Percentiles rank a stretch among this genome's conserved stretches.
Evolutionary conservation across 2,888 invertebrate species (phyloP).

Genomic region (Pterostichus niger): DNA sequence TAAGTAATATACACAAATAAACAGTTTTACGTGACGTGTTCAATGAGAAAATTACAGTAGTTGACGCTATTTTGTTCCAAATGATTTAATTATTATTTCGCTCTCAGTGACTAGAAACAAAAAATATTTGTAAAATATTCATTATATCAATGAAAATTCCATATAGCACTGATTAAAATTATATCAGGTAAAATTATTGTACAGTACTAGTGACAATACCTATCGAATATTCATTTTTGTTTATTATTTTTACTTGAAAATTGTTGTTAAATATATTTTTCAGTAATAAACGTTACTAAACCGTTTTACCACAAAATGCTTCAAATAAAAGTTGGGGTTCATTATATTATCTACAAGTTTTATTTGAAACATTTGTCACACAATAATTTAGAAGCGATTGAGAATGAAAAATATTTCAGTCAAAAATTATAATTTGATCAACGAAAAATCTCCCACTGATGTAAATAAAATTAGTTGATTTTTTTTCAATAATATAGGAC

Average conservation of each 20-base stretch:
- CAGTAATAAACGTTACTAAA: neutral
- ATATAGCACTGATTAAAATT: slow-evolving; percentile 18
- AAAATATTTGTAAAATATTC: neutral
- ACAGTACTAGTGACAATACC: slow-evolving; percentile 43
- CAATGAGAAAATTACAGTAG: neutral
- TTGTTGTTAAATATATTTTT: neutral
- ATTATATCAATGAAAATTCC: neutral
- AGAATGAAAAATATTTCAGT: neutral
- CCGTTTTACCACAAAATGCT: neutral
- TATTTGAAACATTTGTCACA: neutral
- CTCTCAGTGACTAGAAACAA: slow-evolving; percentile 4
- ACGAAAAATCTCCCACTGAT: neutral
- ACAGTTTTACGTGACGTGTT: neutral
- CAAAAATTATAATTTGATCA: neutral
- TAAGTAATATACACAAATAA: neutral
- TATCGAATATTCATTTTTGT: slow-evolving; percentile 14
- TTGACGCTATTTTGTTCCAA: neutral
- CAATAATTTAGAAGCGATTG: neutral
- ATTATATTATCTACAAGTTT: no score
- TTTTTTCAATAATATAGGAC: slow-evolving; percentile 21
- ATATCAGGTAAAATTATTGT: slow-evolving; percentile 41
- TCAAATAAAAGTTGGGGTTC: neutral
- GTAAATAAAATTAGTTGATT: slow-evolving; percentile 3
- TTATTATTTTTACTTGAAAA: neutral
- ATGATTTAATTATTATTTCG: neutral